Conservation (phyloP, 2,797 vertebrate genomes). For the Chelon labrosus region DNA sequence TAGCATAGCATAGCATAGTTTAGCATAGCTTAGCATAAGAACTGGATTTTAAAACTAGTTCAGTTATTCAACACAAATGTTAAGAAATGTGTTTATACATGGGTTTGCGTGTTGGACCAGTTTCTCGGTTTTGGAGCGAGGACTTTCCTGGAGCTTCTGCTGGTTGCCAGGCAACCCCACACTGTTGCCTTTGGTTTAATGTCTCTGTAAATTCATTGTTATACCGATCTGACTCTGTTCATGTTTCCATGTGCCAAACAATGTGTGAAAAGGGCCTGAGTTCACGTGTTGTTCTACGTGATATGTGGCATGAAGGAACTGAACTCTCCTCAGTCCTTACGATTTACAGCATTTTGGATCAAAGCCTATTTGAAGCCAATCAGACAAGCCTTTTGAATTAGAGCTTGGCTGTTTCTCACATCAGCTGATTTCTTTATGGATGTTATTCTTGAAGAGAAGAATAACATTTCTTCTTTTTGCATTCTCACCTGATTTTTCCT, state of each 20-base stretch:
- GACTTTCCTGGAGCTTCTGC: conserved; percentile 16
- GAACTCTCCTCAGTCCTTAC: no score
- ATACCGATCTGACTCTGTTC: not conserved
- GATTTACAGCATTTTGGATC: not conserved
- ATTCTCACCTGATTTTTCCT: conserved; percentile 23
- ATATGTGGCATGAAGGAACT: not conserved
- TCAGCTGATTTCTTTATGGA: conserved; percentile 2
- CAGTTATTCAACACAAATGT: not conserved
- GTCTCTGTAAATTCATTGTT: conserved; percentile 1
- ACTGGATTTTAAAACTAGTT: not conserved
- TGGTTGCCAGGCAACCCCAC: conserved; percentile 31
- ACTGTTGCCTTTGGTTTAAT: conserved; percentile 4
- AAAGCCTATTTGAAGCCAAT: conserved; percentile 1
- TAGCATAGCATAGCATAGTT: no score
- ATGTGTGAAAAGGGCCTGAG: not conserved
- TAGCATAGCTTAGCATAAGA: no score
- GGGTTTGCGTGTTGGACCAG: not conserved
- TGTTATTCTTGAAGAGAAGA: conserved; percentile 4
- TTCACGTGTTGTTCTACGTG: not conserved
- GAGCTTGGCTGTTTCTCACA: not conserved
- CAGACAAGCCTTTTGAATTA: not conserved
- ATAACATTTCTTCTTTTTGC: conserved; percentile 13
- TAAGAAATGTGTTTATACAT: not conserved
- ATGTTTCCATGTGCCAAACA: not conserved
- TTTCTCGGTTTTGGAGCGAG: conserved; percentile 2